Evolutionary conservation across 64 coral and sea anemone genomes (phyloP).

Genomic region (Montipora efflorescens): DNA sequence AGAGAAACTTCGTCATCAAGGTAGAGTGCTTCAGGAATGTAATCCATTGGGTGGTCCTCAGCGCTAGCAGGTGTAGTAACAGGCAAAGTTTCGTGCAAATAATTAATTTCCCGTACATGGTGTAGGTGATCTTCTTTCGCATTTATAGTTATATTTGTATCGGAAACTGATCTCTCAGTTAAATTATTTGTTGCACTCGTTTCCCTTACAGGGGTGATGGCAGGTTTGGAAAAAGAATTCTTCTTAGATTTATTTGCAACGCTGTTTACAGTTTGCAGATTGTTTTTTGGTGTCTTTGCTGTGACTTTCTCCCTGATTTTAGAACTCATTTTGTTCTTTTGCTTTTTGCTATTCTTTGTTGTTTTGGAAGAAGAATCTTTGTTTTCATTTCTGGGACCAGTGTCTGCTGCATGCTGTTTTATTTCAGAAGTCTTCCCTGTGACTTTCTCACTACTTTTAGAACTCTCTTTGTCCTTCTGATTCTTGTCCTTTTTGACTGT

Average conservation of each 20-base stretch:
- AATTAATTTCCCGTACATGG: not conserved
- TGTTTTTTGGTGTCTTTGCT: too few species aligned
- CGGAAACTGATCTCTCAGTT: not conserved
- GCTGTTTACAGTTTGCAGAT: not conserved
- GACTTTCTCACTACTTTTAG: not conserved
- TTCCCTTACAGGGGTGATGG: not conserved
- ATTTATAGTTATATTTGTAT: not conserved
- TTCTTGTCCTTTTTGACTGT: not conserved
- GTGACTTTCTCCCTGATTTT: too few species aligned
- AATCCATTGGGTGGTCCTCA: constrained; percentile 11
- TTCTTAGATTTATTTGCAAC: not conserved
- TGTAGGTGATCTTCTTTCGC: not conserved
- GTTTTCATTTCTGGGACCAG: not conserved
- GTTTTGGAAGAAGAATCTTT: too few species aligned
- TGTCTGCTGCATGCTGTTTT: not conserved
- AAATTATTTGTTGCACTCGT: not conserved
- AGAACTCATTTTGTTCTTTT: too few species aligned
- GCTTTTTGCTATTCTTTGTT: too few species aligned
- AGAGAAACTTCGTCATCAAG: not conserved
- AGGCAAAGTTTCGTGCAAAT: not conserved
- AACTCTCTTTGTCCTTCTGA: not conserved
- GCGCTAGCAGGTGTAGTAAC: not conserved
- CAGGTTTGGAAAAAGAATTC: not conserved
- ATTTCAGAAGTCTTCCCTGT: not conserved
- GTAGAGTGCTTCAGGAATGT: constrained; percentile 10